phyloP scores from a whole-genome alignment of 2,888 invertebrate species.

The Elaeidobius kamerunicus region DNA sequence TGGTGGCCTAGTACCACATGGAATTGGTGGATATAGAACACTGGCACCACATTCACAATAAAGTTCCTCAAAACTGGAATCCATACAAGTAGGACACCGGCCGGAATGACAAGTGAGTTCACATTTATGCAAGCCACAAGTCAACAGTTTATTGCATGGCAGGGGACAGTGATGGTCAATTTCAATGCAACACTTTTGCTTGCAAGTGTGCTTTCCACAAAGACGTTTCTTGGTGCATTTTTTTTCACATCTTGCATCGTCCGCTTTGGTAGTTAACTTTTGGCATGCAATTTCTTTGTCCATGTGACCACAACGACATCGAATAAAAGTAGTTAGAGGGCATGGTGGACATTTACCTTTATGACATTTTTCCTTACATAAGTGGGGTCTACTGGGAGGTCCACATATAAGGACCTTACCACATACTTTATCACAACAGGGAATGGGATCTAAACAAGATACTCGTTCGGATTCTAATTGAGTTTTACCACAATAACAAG shows the following conservation, averaged over 20 bases:
- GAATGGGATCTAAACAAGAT: slow-evolving; percentile 77
- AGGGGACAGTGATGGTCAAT: slow-evolving; percentile 82
- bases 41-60: slow-evolving; percentile 87
- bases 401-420: slow-evolving; percentile 67
- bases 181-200: slow-evolving; percentile 83
- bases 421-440: slow-evolving; percentile 72
- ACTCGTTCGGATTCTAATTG: slow-evolving; percentile 52
- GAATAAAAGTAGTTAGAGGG: slow-evolving; percentile 67
- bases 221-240: slow-evolving; percentile 86
- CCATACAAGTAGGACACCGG: slow-evolving; percentile 73
- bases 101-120: slow-evolving; percentile 87
- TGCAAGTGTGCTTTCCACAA: slow-evolving; percentile 89
- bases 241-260: slow-evolving; percentile 81
- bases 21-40: slow-evolving; percentile 85
- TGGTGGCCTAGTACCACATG: slow-evolving; percentile 88
- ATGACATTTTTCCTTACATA: slow-evolving; percentile 67
- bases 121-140: slow-evolving; percentile 88
- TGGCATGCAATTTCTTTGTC: slow-evolving; percentile 77
- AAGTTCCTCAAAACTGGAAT: slow-evolving; percentile 83
- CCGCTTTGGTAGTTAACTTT: slow-evolving; percentile 65
- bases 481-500: slow-evolving; percentile 77
- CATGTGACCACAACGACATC: slow-evolving; percentile 84
- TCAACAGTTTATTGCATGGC: slow-evolving; percentile 75
- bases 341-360: slow-evolving; percentile 76
- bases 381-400: slow-evolving; percentile 62